Evolutionary conservation across 2,888 invertebrate genomes (phyloP), one percentile per base, ranked within the genome.

Genomic region (Xylota sylvarum): DNA sequence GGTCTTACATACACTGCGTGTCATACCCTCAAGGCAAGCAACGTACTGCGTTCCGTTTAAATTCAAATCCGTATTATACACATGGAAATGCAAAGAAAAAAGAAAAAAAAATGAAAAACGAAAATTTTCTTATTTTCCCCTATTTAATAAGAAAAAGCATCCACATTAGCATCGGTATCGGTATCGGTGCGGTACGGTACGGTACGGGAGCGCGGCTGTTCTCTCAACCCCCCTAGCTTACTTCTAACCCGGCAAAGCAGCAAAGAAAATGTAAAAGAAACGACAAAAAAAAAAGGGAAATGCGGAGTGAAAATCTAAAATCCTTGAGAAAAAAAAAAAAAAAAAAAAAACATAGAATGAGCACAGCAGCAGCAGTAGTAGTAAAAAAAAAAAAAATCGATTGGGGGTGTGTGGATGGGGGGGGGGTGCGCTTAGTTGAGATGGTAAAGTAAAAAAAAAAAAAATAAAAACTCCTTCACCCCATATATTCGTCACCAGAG

Each of bases 81-180:
- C 67, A 65, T 56, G 67, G 55, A 76, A 40, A 77, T 58, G 17
- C 12, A 27, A 48, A 62, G 43, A 40, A 35, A 62, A 40, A 23
- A 37, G 10, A 69, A 30, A 27, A 23, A 40, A 32, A 69, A 62
- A 60, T 17, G 12, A 50, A 55, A 50, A 32, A 58, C 27, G 27
- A 55, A 73, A 62, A 52, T 48, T 80, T 74, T 74, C 50, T 72
- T 65, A 56, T 82, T 86, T 77, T 82, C 82, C 82, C 72, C 77
- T 81, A 73, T 82, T 86, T 86, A 86, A 62, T 67, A 86, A 77
- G 67, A 78, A 86, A 86, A 73, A 58, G 62, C 77, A 76, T 79
- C 79, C 56, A 67, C 81, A 85, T 85, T 85, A 85, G 85, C 85
- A 85, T 85, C 76, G 65, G 62, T 60, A 85, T 85, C 76, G 65